Evolutionary conservation across 2,797 vertebrate species (phyloP), one percentile per base, ranked within the genome.

Genomic region (Aphelocoma californica): DNA sequence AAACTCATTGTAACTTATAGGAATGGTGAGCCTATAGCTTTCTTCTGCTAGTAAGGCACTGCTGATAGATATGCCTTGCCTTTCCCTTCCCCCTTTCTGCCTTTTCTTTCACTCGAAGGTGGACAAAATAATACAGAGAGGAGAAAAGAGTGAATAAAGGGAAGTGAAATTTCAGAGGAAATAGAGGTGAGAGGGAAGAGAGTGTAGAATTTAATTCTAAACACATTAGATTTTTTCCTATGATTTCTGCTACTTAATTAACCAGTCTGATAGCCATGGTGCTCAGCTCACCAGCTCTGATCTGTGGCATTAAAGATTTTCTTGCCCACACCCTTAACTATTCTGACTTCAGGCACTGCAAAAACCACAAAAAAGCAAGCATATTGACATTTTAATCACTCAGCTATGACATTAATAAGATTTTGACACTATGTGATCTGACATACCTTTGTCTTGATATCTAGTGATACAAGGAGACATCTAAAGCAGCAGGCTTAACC

Each of bases 181-280:
- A 65, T 57, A 77, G 38, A 89, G 10, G 66, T 78, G 44, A 77
- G 62, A 72, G 44, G 13, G 19, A 38, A 74, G 28, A 81, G 26
- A 81, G 16, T 40, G 20, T 62, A 72, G 58, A 91, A 79, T 91
- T 93, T 80, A n/a, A 81, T 95, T 83, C 50, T 17, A 85, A 74
- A 42, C 38, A 54, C 9, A 12, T 8, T 77, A 45, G 32, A 40
- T 61, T 65, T 88, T 91, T 81, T 45, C 61, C 47, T 92, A 0
- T 78, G 66, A 90, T 93, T 90, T 92, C 88, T 93, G 32, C 73
- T 88, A 45, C 53, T 90, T 96, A 93, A 87, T 95, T 93, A 96
- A 88, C 32, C 77, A 90, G 48, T 50, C 58, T 79, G 44, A 79
- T 91, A 90, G 73, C 62, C 73, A 51, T 0, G 0, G 32, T 86